Percentiles rank a stretch among this genome's conserved stretches.
Evolutionary conservation across 2,888 invertebrate species (phyloP).

Genomic region (Enoplolaimus lenunculus): DNA sequence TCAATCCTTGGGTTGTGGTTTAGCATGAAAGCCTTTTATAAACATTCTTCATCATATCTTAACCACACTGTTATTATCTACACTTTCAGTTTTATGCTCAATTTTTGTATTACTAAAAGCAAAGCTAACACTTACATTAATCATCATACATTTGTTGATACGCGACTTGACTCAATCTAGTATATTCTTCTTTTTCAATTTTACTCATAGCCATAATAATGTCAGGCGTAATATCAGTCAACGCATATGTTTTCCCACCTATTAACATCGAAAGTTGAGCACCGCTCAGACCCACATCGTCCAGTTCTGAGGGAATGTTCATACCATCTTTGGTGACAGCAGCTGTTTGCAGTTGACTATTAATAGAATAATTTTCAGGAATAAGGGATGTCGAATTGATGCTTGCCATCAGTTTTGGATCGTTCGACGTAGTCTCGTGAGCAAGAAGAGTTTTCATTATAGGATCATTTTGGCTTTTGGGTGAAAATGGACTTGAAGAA

Average conservation of each 20-base stretch:
- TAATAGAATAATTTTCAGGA: neutral
- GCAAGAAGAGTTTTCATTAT: neutral
- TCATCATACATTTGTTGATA: conserved; percentile 19
- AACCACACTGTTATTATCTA: too few species aligned
- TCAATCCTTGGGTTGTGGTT: too few species aligned
- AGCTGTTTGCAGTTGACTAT: neutral
- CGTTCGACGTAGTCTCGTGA: neutral
- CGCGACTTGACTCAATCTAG: conserved; percentile 12
- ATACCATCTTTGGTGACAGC: too few species aligned
- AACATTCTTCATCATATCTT: too few species aligned
- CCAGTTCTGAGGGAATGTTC: too few species aligned
- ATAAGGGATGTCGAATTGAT: neutral
- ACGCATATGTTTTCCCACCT: neutral
- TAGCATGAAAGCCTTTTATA: too few species aligned
- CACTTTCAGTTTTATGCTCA: too few species aligned
- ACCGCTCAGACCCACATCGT: neutral
- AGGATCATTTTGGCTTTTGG: too few species aligned
- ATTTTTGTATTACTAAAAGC: too few species aligned
- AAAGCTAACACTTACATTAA: too few species aligned
- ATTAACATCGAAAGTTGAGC: neutral
- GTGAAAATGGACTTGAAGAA: too few species aligned
- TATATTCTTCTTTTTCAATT: conserved; percentile 18
- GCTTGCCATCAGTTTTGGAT: neutral
- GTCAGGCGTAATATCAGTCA: conserved; percentile 10
- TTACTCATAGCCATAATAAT: conserved; percentile 18